Evolutionary conservation across 2,797 vertebrate genomes (phyloP), one percentile per base, ranked within the genome.

Genomic region (Phrynocephalus guinanensis): DNA sequence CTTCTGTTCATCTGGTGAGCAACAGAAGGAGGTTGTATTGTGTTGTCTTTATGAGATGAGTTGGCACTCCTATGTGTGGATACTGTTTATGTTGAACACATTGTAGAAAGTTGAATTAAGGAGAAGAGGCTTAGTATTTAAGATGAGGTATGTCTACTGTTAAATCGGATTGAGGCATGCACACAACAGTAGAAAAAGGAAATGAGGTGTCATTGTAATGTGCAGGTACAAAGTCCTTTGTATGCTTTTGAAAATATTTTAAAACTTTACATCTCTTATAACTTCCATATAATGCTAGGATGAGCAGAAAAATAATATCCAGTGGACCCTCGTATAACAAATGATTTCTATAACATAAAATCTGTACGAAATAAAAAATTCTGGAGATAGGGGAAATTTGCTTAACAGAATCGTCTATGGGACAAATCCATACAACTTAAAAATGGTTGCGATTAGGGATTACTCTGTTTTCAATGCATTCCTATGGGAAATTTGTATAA

Each of bases 51-150:
- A 24, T 15, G 33, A 78, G 66, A 83, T 87, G 66, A 82, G 79
- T 44, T 76, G 73, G 48, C 24, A 68, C 26, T 77, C 20, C 44
- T 67, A 28, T 67, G 79, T 76, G n/a, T 33, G 24, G 18, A 76
- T 48, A 68, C 22, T 63, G 30, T n/a, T 70, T 82, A 33, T 82
- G 50, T 78, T 78, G 73, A 81, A 71, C 50, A 71, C 38, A 56
- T 48, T 60, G 86, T 78, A 63, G 75, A 71, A 60, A 78, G 79
- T 86, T 89, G 84, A 89, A 78, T 86, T 63, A 30, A 77, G 73
- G 84, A 24, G 38, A 82, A 86, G 72, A 89, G 52, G 73, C 72
- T 89, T 86, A 82, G 24, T 38, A 24, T 50, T 44, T 66, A 22
- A 70, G 33, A 33, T 48, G 22, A n/a, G 1, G 71, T 16, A 28